phyloP scores from a whole-genome alignment of 2,113 vertebrate species.

The Heterotilapia buettikoferi region DNA sequence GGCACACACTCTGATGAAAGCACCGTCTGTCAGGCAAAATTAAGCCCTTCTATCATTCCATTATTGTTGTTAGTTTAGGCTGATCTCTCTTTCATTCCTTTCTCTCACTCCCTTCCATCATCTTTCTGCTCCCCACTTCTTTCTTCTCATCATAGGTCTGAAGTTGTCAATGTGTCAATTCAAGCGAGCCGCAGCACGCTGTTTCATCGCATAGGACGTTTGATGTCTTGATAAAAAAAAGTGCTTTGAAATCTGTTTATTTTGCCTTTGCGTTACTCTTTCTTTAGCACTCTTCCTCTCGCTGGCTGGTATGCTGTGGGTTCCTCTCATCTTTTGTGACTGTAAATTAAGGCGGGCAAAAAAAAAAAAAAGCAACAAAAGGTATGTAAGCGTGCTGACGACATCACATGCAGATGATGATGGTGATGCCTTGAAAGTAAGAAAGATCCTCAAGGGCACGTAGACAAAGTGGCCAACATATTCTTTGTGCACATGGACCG shows the following conservation, averaged over 20 bases:
- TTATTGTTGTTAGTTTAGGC: conserved; percentile 71
- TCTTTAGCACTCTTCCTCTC: background rate
- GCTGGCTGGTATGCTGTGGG: conserved; percentile 13
- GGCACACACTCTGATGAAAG: conserved; percentile 82
- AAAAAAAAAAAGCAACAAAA: conserved; percentile 9
- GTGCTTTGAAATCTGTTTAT: conserved; percentile 65
- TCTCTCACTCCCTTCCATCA: background rate
- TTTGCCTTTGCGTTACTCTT: conserved; percentile 38
- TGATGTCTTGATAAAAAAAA: conserved; percentile 53
- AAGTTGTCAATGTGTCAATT: conserved; percentile 67
- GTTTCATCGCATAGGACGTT: conserved; percentile 39
- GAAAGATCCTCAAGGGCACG: background rate
- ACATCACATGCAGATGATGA: conserved; percentile 36
- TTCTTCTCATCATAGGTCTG: conserved; percentile 51
- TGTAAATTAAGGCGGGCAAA: conserved; percentile 23
- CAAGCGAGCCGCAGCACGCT: conserved; percentile 34
- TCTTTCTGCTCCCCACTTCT: background rate
- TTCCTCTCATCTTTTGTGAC: conserved; percentile 46
- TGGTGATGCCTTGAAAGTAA: conserved; percentile 18
- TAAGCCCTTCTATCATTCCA: conserved; percentile 63
- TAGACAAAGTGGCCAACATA: background rate
- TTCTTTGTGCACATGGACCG: background rate
- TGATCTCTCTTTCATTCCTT: conserved; percentile 43
- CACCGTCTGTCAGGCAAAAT: conserved; percentile 79
- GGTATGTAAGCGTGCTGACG: conserved; percentile 19